Evolutionary conservation across 2,888 invertebrate species (phyloP), one percentile per base, ranked within the genome.

Genomic region (Priapulus caudatus): DNA sequence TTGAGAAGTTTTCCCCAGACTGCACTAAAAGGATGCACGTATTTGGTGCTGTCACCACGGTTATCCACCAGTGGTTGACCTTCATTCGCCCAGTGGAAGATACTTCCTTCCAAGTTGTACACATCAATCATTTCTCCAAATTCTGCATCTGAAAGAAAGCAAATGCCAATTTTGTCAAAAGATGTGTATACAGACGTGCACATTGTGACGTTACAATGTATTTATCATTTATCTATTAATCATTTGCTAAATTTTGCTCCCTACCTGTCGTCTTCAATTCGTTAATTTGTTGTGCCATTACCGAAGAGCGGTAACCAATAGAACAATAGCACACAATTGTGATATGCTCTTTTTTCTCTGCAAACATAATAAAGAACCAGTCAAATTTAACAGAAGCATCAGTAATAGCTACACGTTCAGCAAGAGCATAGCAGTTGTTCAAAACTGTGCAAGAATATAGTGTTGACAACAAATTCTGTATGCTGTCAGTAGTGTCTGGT

Each of bases 31-130:
- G 68, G 69, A 58, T 69, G 69, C 15, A 62, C 63, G 50, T 56
- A 63, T 16, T 48, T 54, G 18, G 68, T 66, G 1, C 57, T 47
- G 45, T 58, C 48, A 4, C 61, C 58, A 3, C 56, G 43, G 0
- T 15, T 20, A 53, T 67, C 61, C 5, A 68, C 59, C 65, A 69
- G 62, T n/a, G 61, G 60, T 22, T 63, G 54, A 1, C 60, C 56
- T 53, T 69, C 69, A 61, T 69, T 68, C 45, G 67, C 68, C 69
- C 69, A 69, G 51, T 68, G 64, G 53, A 69, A 68, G 3, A 69
- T 5, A 19, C 66, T 64, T 0, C 69, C 69, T 51, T 67, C 66
- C 45, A 69, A 54, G 52, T 68, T 69, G 57, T 62, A 65, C 1
- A 66, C 18, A 3, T 52, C 19, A 15, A 19, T 3, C 15, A 22